phyloP scores from a whole-genome alignment of 2,888 invertebrate species.

The Nephrotoma appendiculata region DNA sequence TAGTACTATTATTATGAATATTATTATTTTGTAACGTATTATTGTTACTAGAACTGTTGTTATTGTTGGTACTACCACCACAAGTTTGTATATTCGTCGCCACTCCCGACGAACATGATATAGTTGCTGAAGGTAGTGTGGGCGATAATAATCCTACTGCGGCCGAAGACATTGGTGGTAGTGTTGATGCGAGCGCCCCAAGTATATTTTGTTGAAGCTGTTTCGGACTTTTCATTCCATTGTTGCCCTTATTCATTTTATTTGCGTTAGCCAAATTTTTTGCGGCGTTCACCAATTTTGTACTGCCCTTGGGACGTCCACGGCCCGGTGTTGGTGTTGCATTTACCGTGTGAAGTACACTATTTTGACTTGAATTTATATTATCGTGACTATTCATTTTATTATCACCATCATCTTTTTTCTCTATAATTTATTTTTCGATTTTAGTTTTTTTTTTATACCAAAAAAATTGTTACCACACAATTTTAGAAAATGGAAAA shows the following conservation, averaged over 20 bases:
- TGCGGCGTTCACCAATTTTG: neutral
- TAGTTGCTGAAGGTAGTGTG: neutral
- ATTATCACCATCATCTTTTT: constrained; percentile 8
- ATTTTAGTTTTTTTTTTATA: neutral
- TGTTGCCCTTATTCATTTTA: neutral
- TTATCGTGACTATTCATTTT: neutral
- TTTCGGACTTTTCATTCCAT: neutral
- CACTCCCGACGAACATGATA: neutral
- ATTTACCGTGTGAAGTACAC: neutral
- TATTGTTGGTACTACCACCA: neutral
- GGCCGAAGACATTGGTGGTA: neutral
- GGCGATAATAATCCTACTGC: neutral
- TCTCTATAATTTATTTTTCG: neutral
- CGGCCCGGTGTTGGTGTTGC: neutral
- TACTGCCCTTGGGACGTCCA: neutral
- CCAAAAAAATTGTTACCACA: neutral
- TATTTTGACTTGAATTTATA: neutral
- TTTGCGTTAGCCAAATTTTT: neutral
- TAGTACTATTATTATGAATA: neutral
- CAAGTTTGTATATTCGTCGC: neutral
- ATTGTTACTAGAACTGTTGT: neutral
- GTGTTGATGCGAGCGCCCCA: neutral
- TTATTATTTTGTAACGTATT: neutral
- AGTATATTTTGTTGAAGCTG: neutral
- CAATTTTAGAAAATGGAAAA: neutral